Evolutionary conservation across 30 jellyfish, hydroid and myxozoan species (phyloP).

Genomic region (Aurelia aurita complex sp. Pacific): DNA sequence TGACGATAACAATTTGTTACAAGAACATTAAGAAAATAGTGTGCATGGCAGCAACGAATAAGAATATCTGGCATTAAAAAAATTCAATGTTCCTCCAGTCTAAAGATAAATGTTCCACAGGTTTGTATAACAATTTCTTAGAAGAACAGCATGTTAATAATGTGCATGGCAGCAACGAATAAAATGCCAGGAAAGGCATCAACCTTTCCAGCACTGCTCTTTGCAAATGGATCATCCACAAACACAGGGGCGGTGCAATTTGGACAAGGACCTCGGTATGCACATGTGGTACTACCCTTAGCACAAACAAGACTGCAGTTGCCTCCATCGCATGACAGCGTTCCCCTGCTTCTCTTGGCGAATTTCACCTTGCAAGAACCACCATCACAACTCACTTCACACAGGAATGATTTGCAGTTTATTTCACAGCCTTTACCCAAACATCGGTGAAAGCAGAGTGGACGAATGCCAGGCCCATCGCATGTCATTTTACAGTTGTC

Average conservation of each 20-base stretch:
- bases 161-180: no score
- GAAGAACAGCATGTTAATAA: no score
- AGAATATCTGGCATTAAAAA: no score
- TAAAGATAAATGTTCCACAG: no score
- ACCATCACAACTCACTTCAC: slow-evolving; percentile 16
- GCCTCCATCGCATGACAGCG: slow-evolving; percentile 16
- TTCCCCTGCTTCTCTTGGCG: slow-evolving; percentile 9
- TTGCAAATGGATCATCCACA: slow-evolving; percentile 43
- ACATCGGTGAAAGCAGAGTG: slow-evolving; percentile 36
- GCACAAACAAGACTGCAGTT: slow-evolving; percentile 40
- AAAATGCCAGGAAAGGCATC: no score
- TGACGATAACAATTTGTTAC: no score
- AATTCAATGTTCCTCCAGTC: no score
- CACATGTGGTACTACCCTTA: slow-evolving; percentile 18
- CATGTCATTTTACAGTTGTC: slow-evolving; percentile 51
- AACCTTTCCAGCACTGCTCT: no score
- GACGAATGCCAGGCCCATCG: not conserved
- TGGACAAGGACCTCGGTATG: not conserved
- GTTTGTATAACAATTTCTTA: no score
- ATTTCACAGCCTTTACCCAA: slow-evolving; percentile 25
- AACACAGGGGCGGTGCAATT: slow-evolving; percentile 5
- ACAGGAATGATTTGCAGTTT: slow-evolving; percentile 12
- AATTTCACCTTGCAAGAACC: slow-evolving; percentile 38
- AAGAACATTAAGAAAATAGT: no score
- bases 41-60: no score